Base-by-base conservation (phyloP, 2,113 vertebrate genomes). In the Lampris incognitus region DNA sequence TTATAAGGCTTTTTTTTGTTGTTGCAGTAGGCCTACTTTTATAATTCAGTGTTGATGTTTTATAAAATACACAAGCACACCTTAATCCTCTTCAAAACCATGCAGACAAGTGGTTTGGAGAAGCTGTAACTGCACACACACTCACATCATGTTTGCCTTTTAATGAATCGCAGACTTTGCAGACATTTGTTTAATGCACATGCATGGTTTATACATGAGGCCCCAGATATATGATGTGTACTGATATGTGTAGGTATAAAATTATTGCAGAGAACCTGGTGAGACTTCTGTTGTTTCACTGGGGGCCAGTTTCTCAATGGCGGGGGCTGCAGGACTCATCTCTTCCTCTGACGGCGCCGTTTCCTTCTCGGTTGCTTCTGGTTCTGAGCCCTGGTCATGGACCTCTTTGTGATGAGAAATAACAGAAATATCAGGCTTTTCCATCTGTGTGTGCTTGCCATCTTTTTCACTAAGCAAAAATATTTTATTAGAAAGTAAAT, bases 231-330 rank as follows among this genome's bases (percentile, higher is more conserved):
- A 58, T 11, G 36, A 61, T 42, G 37, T 13, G 41, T 51, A n/a
- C 13, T 54, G 24, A 44, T 46, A 51, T 5, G 39, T 24, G 62
- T 39, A 37, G 11, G 13, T 46, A 9, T 24, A 64, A 7, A 52
- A 64, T n/a, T 10, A 10, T 62, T 55, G 46, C 46, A 82, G 37
- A 83, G 69, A 83, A 94, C 93, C 91, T 92, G 82, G 39, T 10
- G 76, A 44, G 0, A 48, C 40, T 69, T 87, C 81, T 4, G 83
- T 58, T 4, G 85, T 66, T 80, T 83, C 74, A 69, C 58, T 46
- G 7, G 85, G 36, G 3, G 84, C 56, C 6, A 36, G 69, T 44
- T 38, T 69, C 68, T 85, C 72, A 60, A 73, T 52, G 0, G 41
- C 78, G 37, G 86, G 37, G 1, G 62, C 57, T 1, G 72, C 55